These are phyloP conservation scores for Theodoxus fluviatilis DNA, from an alignment of 2,888 invertebrate species.

Conservation along the genomic window DNA sequence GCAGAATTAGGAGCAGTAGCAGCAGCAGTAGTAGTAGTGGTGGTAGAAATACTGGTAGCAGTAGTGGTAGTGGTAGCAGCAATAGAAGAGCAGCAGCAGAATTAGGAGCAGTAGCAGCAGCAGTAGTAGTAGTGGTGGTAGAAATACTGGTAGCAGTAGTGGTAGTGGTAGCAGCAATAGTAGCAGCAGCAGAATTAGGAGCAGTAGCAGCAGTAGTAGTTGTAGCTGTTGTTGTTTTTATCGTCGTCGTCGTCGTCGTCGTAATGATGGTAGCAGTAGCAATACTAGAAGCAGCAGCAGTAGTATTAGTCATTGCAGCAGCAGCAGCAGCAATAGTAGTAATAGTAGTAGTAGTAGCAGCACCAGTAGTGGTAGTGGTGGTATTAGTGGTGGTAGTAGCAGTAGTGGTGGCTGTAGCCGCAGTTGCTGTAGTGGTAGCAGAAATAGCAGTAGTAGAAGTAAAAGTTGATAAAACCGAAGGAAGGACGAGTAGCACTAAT, in stretches of 20 bases:
- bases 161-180: too few species aligned
- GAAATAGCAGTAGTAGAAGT: background rate
- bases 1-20: too few species aligned
- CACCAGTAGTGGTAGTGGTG: background rate
- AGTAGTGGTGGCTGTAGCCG: background rate
- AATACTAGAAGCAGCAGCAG: slow-evolving; percentile 6
- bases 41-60: too few species aligned
- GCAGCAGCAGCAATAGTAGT: slow-evolving; percentile 10
- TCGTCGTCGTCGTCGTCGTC: too few species aligned
- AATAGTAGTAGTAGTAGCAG: slow-evolving; percentile 16
- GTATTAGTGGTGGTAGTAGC: background rate
- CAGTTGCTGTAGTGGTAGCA: background rate
- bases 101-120: too few species aligned
- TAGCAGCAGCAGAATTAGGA: too few species aligned
- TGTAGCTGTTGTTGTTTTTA: too few species aligned
- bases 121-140: too few species aligned
- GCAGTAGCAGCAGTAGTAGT: slow-evolving; percentile 13
- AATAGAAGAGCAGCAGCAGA: too few species aligned
- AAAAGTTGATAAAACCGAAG: background rate
- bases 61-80: too few species aligned
- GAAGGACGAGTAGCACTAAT: background rate
- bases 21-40: too few species aligned
- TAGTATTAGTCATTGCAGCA: slow-evolving; percentile 1
- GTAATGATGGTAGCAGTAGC: slow-evolving; percentile 7
- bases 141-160: too few species aligned